Evolutionary conservation across 2,113 vertebrate species (phyloP), one percentile per base, ranked within the genome.

Genomic region (Neogobius melanostomus): DNA sequence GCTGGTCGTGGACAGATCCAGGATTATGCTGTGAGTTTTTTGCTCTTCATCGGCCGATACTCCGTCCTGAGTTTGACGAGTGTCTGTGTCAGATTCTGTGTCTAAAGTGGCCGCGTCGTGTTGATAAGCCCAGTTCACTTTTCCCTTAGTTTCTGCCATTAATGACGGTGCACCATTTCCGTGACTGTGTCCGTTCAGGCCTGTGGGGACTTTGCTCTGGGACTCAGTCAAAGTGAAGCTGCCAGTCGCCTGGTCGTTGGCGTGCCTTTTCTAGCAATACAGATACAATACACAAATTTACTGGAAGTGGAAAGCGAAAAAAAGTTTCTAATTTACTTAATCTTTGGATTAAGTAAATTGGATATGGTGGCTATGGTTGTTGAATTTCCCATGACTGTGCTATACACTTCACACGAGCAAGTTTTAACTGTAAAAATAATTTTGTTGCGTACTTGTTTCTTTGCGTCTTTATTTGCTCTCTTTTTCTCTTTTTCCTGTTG

Each of bases 1-100:
- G 82, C 86, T 95, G 80, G 94, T 88, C 0, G 94, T 52, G 6
- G 93, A 91, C 65, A 98, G 76, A 85, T 99, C 97, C 90, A 99
- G 84, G 83, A 99, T 75, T 47, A 99, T 66, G 1, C 93, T 86
- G 0, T 97, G 92, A 0, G 68, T 87, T 52, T 1, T 44, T 11
- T 8, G 57, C 42, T 61, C 42, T 61, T 61, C 42, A 61, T 43
- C 14, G 5, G 4, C 51, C 4, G 42, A 61, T 15, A 7, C 10
- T 1, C 43, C 12, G 12, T 8, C 28, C 46, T 0, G 68, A 10
- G 21, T 62, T n/a, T 49, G 63, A 17, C 14, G 11, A 62, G 28
- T 57, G 16, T 70, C 66, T 0, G 65, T 64, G 49, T 76, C 69
- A 46, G 79, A 82, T 47, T 86, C 84, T 0, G 77, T 75, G 60